Base-by-base conservation (phyloP, 2,888 invertebrate genomes). In the Chalcis sispes region DNA sequence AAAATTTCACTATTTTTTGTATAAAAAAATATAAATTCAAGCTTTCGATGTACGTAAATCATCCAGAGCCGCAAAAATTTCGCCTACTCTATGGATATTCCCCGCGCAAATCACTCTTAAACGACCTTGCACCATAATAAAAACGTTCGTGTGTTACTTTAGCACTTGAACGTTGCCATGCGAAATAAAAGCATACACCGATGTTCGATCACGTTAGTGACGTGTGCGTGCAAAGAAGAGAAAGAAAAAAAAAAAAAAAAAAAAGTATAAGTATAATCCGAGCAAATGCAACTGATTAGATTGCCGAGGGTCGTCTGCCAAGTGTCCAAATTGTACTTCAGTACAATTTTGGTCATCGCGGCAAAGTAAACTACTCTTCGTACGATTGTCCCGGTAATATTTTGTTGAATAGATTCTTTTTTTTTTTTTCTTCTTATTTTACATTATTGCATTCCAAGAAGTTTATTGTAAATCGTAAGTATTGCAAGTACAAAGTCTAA, bases 231-330 rank as follows among this genome's bases (percentile, higher is more conserved):
- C n/a, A n/a, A n/a, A n/a, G n/a, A n/a, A n/a, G n/a, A n/a, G 7
- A 27, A 23, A 10, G 42, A 65, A 46, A 59, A 25, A 70, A 42
- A 50, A 32, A 42, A 69, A 58, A 69, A 61, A 61, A 67, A 52
- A 58, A 32, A 52, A 58, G 20, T 20, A n/a, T 13, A 7, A 59
- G 15, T 2, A 62, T 66, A 40, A 58, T 25, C 40, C 50, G 8
- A 54, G 50, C 20, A n/a, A 70, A 36, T 66, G n/a, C 64, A 73
- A 75, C 72, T 78, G 78, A 77, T 79, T 72, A 77, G 75, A 79
- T 64, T 75, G 29, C 32, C 50, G 58, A 48, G 71, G 73, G 72
- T 66, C 61, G 27, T 58, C 52, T 56, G 50, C 59, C 69, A 66
- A 15, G 48, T 62, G 70, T 40, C 27, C 10, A 36, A 29, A 27